Evolutionary conservation across 2,797 vertebrate species (phyloP).

Genomic region (Rallus crepitans): DNA sequence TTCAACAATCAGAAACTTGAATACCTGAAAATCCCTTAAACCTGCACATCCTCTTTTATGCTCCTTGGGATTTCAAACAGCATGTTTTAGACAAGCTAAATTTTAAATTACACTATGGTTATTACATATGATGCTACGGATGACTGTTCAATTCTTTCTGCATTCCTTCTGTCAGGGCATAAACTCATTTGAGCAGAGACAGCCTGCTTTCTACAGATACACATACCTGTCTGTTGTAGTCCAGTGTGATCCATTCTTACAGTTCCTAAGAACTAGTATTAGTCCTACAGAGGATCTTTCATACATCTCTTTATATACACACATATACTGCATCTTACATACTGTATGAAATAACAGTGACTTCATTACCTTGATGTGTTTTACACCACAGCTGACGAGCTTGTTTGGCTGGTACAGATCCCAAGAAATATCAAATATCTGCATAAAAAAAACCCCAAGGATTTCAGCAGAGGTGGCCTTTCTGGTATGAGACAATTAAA

Average conservation of each 20-base stretch:
- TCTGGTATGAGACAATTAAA: background rate
- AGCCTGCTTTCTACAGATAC: background rate
- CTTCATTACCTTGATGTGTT: constrained; percentile 96
- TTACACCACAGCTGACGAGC: constrained; percentile 98
- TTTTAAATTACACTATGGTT: background rate
- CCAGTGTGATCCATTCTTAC: background rate
- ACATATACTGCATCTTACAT: background rate
- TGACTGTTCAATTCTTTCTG: background rate
- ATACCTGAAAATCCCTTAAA: background rate
- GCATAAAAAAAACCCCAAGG: constrained; percentile 16
- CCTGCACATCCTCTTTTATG: accelerated
- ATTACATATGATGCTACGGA: background rate
- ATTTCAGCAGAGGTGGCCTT: constrained; percentile 6
- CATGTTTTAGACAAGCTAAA: background rate
- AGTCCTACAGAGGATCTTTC: background rate
- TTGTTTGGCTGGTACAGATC: constrained; percentile 98
- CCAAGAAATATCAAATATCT: constrained; percentile 99
- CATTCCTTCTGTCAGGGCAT: background rate
- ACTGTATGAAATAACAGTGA: background rate
- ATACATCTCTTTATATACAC: too few relatives aligned
- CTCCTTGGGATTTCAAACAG: background rate
- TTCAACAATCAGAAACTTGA: background rate
- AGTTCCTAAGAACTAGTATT: background rate
- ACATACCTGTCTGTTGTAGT: background rate
- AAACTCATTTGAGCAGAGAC: background rate